Conservation (phyloP, 1,140 invertebrate species). For the Drosophila biarmipes region DNA sequence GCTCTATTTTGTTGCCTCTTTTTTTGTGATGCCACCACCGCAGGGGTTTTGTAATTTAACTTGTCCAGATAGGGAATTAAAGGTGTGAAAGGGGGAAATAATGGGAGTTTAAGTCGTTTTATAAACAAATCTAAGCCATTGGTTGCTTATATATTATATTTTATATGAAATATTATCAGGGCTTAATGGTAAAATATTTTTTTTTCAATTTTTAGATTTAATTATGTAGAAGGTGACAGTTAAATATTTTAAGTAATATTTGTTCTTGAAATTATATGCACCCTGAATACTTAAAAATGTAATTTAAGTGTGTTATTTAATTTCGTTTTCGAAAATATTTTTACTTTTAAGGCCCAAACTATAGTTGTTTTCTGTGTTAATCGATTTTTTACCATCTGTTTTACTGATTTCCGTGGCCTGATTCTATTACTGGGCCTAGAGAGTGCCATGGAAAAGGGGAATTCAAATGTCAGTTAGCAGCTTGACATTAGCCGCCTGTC, state of each 20-base stretch:
- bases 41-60: conserved; percentile 34
- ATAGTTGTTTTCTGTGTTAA: no score
- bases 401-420: conserved; percentile 10
- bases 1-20: conserved; percentile 26
- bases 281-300: no score
- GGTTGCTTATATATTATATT: no score
- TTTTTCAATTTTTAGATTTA: no score
- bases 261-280: no score
- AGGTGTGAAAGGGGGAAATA: background rate
- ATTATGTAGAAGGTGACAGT: no score
- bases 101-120: background rate
- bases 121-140: no score
- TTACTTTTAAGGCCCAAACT: no score
- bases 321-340: no score
- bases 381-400: background rate
- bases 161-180: no score
- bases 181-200: no score
- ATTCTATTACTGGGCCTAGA: conserved; percentile 31
- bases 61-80: conserved; percentile 13
- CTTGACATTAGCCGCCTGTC: conserved; percentile 47
- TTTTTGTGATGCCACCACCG: conserved; percentile 11
- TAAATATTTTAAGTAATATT: no score
- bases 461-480: conserved; percentile 71
- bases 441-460: conserved; percentile 31
- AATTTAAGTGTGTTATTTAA: background rate